A percentile compares a stretch with the other conserved stretches of the same genome.
Conservation (phyloP, 2,113 vertebrate species). For the Dipodomys spectabilis region DNA sequence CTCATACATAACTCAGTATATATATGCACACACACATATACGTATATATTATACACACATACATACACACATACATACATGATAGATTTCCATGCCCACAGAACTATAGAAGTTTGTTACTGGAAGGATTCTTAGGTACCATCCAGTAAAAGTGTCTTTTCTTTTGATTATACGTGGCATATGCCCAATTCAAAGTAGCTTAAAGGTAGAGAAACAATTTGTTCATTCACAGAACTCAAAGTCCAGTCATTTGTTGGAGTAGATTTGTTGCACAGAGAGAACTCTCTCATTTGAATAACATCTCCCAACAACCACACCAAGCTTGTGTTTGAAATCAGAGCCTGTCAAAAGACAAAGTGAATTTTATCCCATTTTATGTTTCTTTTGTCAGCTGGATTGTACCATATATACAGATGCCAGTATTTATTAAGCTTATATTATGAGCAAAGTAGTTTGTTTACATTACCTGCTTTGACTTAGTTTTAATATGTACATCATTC, state of each 20-base stretch:
- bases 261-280: not conserved
- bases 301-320: not conserved
- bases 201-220: not conserved
- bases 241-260: not conserved
- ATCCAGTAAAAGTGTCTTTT: not conserved
- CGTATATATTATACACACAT: too few species aligned
- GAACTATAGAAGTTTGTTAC: not conserved
- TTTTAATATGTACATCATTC: not conserved
- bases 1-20: not conserved
- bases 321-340: conserved; percentile 23
- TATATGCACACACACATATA: too few species aligned
- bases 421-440: not conserved
- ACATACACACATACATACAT: not conserved
- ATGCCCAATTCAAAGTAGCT: not conserved
- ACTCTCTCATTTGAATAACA: not conserved
- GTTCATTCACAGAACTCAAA: conserved; percentile 9
- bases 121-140: not conserved
- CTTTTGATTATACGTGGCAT: not conserved
- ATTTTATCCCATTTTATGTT: not conserved
- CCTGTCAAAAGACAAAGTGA: not conserved
- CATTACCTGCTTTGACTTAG: not conserved
- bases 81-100: not conserved
- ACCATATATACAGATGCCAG: not conserved
- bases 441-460: not conserved
- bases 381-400: not conserved